Evolutionary conservation across 1,140 invertebrate genomes (phyloP).

Genomic region (Drosophila guanche): DNA sequence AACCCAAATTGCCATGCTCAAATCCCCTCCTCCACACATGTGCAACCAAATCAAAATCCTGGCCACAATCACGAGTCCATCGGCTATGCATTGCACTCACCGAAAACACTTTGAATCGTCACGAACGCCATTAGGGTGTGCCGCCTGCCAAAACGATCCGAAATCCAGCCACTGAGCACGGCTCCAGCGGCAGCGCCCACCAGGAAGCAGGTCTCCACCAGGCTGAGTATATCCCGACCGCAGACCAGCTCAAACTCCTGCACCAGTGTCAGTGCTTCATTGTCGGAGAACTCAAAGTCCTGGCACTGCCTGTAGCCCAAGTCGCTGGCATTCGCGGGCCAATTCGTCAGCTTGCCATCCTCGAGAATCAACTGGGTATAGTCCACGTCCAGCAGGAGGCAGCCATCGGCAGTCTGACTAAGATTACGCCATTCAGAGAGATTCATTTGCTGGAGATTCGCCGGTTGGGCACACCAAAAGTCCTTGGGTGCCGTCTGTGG

Average conservation of each 20-base stretch:
- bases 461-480: slow-evolving; percentile 87
- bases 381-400: slow-evolving; percentile 82
- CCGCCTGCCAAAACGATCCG: slow-evolving; percentile 89
- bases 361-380: slow-evolving; percentile 49
- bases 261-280: slow-evolving; percentile 85
- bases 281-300: slow-evolving; percentile 87
- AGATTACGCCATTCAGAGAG: slow-evolving; percentile 86
- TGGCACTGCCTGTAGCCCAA: slow-evolving; percentile 84
- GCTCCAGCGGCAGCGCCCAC: slow-evolving; percentile 89
- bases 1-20: slow-evolving; percentile 48
- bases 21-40: neutral
- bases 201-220: slow-evolving; percentile 89
- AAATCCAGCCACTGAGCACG: slow-evolving; percentile 88
- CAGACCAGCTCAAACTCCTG: slow-evolving; percentile 88
- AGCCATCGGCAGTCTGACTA: slow-evolving; percentile 85
- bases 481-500: slow-evolving; percentile 85
- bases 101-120: slow-evolving; percentile 68
- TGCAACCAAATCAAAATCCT: neutral
- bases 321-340: slow-evolving; percentile 41
- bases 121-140: slow-evolving; percentile 87
- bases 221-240: slow-evolving; percentile 85
- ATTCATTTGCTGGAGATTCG: slow-evolving; percentile 84
- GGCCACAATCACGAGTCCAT: slow-evolving; percentile 21
- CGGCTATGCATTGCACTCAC: slow-evolving; percentile 60
- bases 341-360: slow-evolving; percentile 52